Conservation (phyloP, 2,113 vertebrate genomes). For the Phyllopteryx taeniolatus region DNA sequence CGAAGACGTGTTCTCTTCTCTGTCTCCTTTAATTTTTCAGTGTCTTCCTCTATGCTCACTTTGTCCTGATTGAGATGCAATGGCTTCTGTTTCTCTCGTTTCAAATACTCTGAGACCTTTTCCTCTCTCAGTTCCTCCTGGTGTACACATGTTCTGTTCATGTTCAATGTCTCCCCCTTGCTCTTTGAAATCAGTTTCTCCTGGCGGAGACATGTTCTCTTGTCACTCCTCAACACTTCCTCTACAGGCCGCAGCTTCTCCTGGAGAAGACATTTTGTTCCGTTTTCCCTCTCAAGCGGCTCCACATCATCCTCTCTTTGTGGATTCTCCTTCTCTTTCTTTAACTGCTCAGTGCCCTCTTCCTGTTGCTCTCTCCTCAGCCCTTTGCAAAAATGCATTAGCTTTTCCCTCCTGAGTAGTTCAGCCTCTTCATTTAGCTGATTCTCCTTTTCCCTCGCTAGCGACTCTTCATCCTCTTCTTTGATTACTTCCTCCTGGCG, state of each 20-base stretch:
- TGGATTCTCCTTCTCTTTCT: neutral
- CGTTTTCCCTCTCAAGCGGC: neutral
- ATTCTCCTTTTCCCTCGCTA: neutral
- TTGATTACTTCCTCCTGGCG: neutral
- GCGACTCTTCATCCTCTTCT: neutral
- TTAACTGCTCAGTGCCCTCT: neutral
- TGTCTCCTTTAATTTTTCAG: neutral
- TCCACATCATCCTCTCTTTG: neutral
- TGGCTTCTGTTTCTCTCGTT: too few relatives aligned
- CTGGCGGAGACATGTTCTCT: constrained; percentile 27
- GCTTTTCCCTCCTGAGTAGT: neutral
- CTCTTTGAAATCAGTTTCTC: constrained; percentile 22
- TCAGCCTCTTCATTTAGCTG: neutral
- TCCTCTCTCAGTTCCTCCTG: neutral
- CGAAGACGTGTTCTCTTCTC: neutral
- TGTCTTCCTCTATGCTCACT: neutral
- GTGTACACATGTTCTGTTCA: constrained; percentile 59
- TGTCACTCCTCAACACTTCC: constrained; percentile 1
- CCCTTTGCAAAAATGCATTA: neutral
- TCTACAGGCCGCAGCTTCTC: neutral
- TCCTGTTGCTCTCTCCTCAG: constrained; percentile 2
- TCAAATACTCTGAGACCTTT: neutral
- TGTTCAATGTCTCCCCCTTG: constrained; percentile 48
- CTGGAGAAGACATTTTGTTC: neutral
- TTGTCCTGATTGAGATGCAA: neutral